These are phyloP conservation scores for Tenrec ecaudatus DNA, from an alignment of 2,113 vertebrate species.

Conservation along the genomic window DNA sequence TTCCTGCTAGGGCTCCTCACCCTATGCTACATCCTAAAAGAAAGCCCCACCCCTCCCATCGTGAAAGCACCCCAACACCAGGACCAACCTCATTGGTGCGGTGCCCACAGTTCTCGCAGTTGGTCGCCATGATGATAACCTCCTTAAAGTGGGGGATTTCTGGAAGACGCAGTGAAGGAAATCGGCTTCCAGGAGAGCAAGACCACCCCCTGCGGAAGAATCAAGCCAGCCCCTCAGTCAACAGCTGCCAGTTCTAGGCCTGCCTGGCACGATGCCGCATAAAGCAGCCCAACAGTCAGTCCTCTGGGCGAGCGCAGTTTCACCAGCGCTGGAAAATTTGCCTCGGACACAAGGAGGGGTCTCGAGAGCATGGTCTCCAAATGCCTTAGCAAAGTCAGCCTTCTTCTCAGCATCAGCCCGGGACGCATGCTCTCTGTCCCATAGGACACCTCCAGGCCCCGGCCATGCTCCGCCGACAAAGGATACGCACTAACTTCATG, in stretches of 20 bases:
- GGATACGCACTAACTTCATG: conserved; percentile 98
- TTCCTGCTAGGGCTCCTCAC: conserved; percentile 17
- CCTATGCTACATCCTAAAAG: neutral
- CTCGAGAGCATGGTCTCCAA: neutral
- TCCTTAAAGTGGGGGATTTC: conserved; percentile 99
- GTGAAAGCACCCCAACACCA: neutral
- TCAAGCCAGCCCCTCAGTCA: conserved; percentile 22
- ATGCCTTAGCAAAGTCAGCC: conserved; percentile 28
- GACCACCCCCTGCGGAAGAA: conserved; percentile 3
- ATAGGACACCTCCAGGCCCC: neutral
- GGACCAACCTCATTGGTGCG: conserved; percentile 94
- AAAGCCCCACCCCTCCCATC: neutral
- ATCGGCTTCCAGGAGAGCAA: conserved; percentile 40
- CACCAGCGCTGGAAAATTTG: neutral
- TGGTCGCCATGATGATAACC: conserved; percentile 98
- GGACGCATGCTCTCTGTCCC: neutral
- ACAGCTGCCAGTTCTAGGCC: neutral
- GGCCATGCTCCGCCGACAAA: conserved; percentile 61
- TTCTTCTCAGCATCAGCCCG: neutral
- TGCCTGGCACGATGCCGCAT: neutral
- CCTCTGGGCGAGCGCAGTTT: neutral
- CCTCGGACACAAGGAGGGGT: neutral
- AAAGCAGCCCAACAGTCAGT: neutral
- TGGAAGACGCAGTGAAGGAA: conserved; percentile 84
- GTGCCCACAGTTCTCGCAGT: conserved; percentile 94